phyloP scores from a whole-genome alignment of 2,888 invertebrate genomes.

The Pyrrhosoma nymphula region DNA sequence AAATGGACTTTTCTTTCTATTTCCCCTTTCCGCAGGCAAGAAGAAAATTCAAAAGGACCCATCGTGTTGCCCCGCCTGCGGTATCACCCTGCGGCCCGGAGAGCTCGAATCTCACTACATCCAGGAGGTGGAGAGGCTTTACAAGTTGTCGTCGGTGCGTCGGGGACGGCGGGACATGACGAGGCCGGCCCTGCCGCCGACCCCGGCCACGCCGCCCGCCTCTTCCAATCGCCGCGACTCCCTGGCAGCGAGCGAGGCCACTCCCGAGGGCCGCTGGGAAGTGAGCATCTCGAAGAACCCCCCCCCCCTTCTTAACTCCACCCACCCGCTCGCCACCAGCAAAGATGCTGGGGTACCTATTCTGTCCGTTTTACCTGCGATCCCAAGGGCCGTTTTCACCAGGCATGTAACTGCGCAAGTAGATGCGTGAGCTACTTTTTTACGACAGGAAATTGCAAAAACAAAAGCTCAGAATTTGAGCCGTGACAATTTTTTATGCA shows the following conservation, averaged over 20 bases:
- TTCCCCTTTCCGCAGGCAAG: constrained; percentile 75
- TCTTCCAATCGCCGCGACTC: constrained; percentile 37
- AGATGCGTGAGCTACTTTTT: no score
- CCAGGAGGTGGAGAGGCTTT: constrained; percentile 88
- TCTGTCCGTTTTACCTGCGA: no score
- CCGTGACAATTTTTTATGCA: no score
- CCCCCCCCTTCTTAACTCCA: not conserved
- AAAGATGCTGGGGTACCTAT: no score
- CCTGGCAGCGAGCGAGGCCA: constrained; percentile 77
- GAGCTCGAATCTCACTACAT: constrained; percentile 92
- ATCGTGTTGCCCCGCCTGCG: constrained; percentile 93
- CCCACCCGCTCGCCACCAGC: not conserved
- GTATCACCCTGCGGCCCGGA: constrained; percentile 88
- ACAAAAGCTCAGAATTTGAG: no score
- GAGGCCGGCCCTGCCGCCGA: constrained; percentile 74
- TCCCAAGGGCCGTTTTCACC: no score
- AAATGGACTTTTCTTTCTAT: no score
- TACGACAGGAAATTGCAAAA: no score
- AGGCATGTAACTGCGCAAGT: no score
- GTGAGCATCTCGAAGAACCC: constrained; percentile 77
- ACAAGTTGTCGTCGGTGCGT: constrained; percentile 80
- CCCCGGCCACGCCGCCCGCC: not conserved
- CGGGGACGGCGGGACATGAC: constrained; percentile 29
- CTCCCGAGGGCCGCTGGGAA: constrained; percentile 84
- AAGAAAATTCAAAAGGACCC: constrained; percentile 84